Evolutionary conservation across 1,140 invertebrate species (phyloP).

Genomic region (Brachystomella parvula): DNA sequence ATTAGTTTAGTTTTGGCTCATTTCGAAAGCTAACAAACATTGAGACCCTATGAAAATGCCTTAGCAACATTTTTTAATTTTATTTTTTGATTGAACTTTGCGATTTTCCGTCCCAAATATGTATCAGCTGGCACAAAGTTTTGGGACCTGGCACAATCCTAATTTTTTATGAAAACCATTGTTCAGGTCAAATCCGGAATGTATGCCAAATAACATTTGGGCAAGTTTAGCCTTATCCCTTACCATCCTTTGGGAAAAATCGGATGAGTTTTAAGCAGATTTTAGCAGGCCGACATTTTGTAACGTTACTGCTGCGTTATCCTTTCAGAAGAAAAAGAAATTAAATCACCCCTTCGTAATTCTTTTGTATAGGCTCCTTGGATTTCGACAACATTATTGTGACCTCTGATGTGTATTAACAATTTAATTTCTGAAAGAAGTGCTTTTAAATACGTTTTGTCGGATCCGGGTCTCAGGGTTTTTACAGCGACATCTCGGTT

Average conservation of each 20-base stretch:
- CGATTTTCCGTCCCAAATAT: no score
- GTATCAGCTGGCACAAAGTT: no score
- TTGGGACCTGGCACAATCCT: no score
- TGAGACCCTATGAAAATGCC: no score
- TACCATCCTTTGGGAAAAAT: not conserved
- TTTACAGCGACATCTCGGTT: constrained; percentile 39
- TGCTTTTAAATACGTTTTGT: constrained; percentile 13
- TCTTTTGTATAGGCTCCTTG: constrained; percentile 16
- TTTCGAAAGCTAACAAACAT: no score
- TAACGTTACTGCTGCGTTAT: not conserved
- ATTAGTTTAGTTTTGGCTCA: no score
- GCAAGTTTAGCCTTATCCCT: no score
- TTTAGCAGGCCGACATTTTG: not conserved
- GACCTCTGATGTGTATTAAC: constrained; percentile 17
- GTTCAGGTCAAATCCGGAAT: no score
- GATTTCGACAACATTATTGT: constrained; percentile 15
- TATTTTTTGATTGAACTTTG: no score
- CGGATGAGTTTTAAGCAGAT: not conserved
- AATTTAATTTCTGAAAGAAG: constrained; percentile 20
- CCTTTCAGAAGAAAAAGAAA: not conserved
- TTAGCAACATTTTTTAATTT: no score
- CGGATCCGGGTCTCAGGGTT: constrained; percentile 6
- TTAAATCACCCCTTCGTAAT: constrained; percentile 10
- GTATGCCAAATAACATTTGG: not conserved
- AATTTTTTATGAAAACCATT: not conserved